Base-by-base conservation (phyloP, 2,797 vertebrate genomes). In the Tenualosa ilisha region DNA sequence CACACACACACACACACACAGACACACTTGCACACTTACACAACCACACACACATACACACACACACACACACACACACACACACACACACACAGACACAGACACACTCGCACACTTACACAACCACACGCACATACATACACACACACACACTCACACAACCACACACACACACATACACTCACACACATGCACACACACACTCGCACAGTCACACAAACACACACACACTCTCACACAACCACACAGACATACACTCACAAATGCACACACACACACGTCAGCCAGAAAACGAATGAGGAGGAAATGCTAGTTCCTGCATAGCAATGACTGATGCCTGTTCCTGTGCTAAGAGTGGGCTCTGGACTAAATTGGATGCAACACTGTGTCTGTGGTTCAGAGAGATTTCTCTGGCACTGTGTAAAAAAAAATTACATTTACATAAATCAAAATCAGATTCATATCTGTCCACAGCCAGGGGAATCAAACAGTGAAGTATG, bases 371-470 rank as follows among this genome's bases (percentile, higher is more conserved):
- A 85, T 88, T 86, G 51, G 86, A 88, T 79, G 81, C 51, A 6
- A 85, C 43, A 51, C 86, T n/a, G 72, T 84, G 86, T 86, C 83
- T 3, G 22, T 22, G 56, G 24, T 65, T 0, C 24, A 65, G 24
- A 65, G 26, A 65, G 87, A 88, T 87, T 84, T 89, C 88, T 43
- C 54, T 86, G 50, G 84, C 26, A 68, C 85, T 22, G 50, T n/a
- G 1, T 24, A 31, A 31, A 65, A 65, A 65, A 17, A 83, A 31
- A 31, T 84, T 86, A 89, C 88, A 82, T 85, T 82, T 85, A 85
- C 79, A 86, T 86, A 86, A 83, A 89, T 90, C 87, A 88, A 83
- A 4, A 72, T 84, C 59, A 84, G 86, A 88, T 88, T 86, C 85
- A 82, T 56, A 85, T 87, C 87, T 88, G 84, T 82, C 85, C 59